Evolutionary conservation across 1,140 invertebrate species (phyloP), one percentile per base, ranked within the genome.

Genomic region (Nautilus pompilius): DNA sequence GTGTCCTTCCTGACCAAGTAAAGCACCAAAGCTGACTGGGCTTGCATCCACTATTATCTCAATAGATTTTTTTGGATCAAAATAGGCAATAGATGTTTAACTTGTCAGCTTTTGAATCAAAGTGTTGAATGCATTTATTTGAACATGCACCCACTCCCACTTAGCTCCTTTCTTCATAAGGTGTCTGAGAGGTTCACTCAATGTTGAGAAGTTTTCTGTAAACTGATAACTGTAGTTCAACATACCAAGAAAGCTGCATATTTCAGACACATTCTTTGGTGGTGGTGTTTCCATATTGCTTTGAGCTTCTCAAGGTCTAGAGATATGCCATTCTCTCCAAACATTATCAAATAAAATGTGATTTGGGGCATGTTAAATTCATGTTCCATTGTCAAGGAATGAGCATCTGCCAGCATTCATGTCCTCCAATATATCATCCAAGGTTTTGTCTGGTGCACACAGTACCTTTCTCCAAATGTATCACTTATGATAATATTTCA

Each of bases 201-300:
- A 10, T 41, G 36, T 41, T 41, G 36, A 8, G n/a, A 10, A 41
- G n/a, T 41, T n/a, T 41, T 41, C n/a, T 8, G n/a, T 41, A 41
- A 41, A 41, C n/a, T n/a, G 8, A 10, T 8, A 41, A n/a, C 36
- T 10, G n/a, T 41, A 41, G n/a, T n/a, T 41, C 8, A n/a, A 10
- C 36, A 41, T 41, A 41, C 36, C 36, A 15, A 56, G 54, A 26
- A 56, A 56, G 29, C 54, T 56, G 26, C 26, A 29, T 32, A 56
- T 10, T 5, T 56, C 54, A 8, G 5, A 29, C 6, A 32, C 22
- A 10, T 22, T 56, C 22, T 56, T 10, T 10, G 54, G 54, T 15
- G 5, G 22, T 8, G 15, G 15, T 56, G 58, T 26, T 4, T 45
- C 26, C 26, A 45, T 5, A 45, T 46, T 17, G 41, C 34, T 22